Base-by-base conservation (phyloP, 2,888 invertebrate species). In the Ethmia dodecea region DNA sequence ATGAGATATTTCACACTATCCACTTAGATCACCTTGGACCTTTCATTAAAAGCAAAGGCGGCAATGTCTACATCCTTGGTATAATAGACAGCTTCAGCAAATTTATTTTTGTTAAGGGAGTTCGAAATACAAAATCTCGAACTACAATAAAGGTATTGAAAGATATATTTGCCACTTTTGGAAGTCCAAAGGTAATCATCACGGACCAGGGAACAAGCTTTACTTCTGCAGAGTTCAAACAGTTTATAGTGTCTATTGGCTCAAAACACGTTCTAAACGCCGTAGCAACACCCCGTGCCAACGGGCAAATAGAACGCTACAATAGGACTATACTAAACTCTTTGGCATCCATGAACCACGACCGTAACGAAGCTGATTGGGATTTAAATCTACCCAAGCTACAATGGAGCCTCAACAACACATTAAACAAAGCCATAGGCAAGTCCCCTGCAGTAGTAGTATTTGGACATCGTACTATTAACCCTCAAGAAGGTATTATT, bases 361-460 rank as follows among this genome's bases (percentile, higher is more conserved):
- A 32, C 11, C n/a, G n/a, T n/a, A 8, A 30, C 10, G 38, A 38
- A 8, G 11, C n/a, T 5, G 25, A 37, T 28, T 39, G 42, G 41
- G 38, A 40, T 24, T 8, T 20, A 9, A 24, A 18, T 15, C 13
- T 35, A 13, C 26, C 12, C 6, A 28, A 39, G 13, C 8, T 44
- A 10, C 38, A 45, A 25, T 47, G 43, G 45, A 24, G 37, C 6
- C 9, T 49, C 8, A 49, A 49, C 31, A 47, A 45, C 27, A 47
- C 47, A 9, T 3, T 10, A 1, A 32, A 15, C 14, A 5, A 25
- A 9, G 20, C 13, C 2, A 32, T 25, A 6, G 15, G 22, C 13
- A 32, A 25, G 25, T 25, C 25, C 2, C 25, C 32, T 10, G n/a
- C 14, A 5, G 32, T 25, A n/a, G n/a, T 32, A 11, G 10, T 32